Evolutionary conservation across 2,888 invertebrate genomes (phyloP), one percentile per base, ranked within the genome.

Genomic region (Harpalus rubripes): DNA sequence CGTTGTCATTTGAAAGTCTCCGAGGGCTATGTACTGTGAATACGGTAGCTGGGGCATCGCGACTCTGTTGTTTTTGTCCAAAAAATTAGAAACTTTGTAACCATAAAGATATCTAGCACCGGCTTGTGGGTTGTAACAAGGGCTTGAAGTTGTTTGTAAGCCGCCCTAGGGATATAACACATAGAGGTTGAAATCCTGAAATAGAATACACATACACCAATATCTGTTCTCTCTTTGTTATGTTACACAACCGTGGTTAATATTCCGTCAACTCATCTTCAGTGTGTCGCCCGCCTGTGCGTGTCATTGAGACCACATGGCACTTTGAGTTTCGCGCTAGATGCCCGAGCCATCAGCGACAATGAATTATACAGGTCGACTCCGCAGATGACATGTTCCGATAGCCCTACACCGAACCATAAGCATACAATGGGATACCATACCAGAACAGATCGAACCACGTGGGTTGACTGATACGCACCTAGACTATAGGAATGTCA

Each of bases 301-400:
- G 41, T 72, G 72, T 68, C 81, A 65, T 82, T 72, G 72, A 68
- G 68, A 82, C 52, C 44, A 82, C 72, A 52, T 52, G 44, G 44
- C 6, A 32, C 32, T 68, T 65, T 16, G 68, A 81, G 68, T 82
- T 82, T 82, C 68, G 82, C 82, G 72, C 82, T 68, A 82, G 72
- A 82, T 72, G 72, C 18, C 12, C 44, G 44, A 52, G 44, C 52
- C 80, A 81, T 81, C 68, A 68, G 68, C 81, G 41, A 81, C 63
- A 82, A 82, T 82, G 56, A 82, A 82, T 83, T 83, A 83, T 83
- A 76, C 15, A 83, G 61, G 61, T 76, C 59, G 74, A 41, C 61
- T 63, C 83, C 83, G 63, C 83, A 83, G 83, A 83, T 83, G 74
- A 61, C 83, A 83, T 83, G 83, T 83, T 76, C 59, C 26, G 59